Conservation (phyloP, 2,113 vertebrate species). For the Barnardius zonarius region DNA sequence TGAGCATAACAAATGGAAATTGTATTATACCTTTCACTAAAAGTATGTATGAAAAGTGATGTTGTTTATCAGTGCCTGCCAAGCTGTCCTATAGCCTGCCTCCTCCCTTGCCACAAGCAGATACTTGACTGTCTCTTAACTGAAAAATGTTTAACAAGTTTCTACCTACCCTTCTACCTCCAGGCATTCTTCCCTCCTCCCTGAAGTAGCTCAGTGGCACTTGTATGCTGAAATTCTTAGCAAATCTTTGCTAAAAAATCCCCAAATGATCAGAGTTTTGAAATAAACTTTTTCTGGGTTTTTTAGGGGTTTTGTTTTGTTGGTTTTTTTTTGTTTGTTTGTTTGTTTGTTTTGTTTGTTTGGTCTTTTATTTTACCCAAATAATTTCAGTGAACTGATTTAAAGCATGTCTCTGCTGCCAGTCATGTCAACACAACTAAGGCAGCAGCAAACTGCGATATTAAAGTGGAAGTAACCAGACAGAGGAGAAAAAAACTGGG, state of each 20-base stretch:
- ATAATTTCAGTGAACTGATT: not conserved
- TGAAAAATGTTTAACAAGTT: not conserved
- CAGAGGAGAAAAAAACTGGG: not conserved
- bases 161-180: not conserved
- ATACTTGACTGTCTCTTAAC: not conserved
- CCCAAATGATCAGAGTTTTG: not conserved
- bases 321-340: accelerated
- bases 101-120: not conserved
- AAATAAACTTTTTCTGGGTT: not conserved
- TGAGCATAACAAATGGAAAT: not conserved
- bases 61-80: not conserved
- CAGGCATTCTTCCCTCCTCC: not conserved
- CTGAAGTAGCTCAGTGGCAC: not conserved
- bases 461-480: not conserved
- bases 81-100: not conserved
- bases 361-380: not conserved
- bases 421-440: not conserved
- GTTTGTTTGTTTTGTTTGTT: too few relatives aligned
- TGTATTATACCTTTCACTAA: not conserved
- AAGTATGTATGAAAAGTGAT: not conserved
- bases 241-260: not conserved
- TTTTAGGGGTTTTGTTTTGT: too few relatives aligned
- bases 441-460: accelerated
- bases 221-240: not conserved
- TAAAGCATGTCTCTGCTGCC: not conserved